Evolutionary conservation across 2,888 invertebrate species (phyloP), one percentile per base, ranked within the genome.

Genomic region (Trissonchulus latispiculum): DNA sequence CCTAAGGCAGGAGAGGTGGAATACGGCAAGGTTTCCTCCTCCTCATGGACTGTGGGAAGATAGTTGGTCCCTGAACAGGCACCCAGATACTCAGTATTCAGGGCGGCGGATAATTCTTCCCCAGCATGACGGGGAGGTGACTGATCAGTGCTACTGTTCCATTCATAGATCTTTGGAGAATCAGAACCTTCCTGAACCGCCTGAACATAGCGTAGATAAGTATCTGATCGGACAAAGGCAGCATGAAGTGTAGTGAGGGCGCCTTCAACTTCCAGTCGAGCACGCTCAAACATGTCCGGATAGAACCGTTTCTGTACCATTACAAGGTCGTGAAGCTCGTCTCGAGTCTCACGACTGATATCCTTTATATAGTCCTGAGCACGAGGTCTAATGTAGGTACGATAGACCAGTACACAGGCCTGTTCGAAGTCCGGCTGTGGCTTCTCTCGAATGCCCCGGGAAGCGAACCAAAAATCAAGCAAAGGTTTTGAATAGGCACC

Each of bases 401-500:
- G 28, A 62, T 33, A 72, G n/a, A 70, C 2, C 29, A n/a, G 15
- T 71, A 3, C 29, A 2, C 31, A 8, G 2, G 29, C 2, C 28
- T 29, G 48, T 18, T 8, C 64, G 8, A n/a, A 15, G 29, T 61
- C 48, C 2, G 8, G 3, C 37, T 8, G 28, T 3, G 8, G 64
- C 64, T n/a, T 28, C 64, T 68, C 61, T n/a, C 3, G 3, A 18
- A 69, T 33, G 3, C 66, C 72, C 36, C 70, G 33, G 72, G 68
- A 72, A n/a, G 33, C 72, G 37, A 66, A 72, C 72, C 72, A 72
- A 72, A 72, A 72, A 3, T 33, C 48, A 2, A 72, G 72, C n/a
- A 70, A 28, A n/a, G 29, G 8, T 48, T 68, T 68, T 8, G 69
- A 48, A 48, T 48, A 15, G 48, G 8, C 23, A 48, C 48, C 48